A percentile compares a stretch with the other conserved stretches of the same genome.
These are phyloP conservation scores for Calliphora vicina DNA, from an alignment of 1,140 invertebrate genomes.

Conservation along the genomic window DNA sequence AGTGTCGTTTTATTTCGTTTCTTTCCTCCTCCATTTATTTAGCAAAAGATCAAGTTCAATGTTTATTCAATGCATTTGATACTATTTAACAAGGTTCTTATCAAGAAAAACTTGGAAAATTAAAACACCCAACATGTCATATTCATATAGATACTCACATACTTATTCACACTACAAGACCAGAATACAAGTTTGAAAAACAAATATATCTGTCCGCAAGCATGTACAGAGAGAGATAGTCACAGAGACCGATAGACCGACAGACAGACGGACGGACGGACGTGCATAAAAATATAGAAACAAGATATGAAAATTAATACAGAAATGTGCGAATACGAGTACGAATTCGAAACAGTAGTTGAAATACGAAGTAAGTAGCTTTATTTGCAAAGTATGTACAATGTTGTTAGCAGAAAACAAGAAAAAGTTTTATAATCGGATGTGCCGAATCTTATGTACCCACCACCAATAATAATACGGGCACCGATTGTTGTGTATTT, in stretches of 20 bases:
- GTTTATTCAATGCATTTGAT: conserved; percentile 36
- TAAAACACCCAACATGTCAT: not conserved
- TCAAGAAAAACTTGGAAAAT: conserved; percentile 34
- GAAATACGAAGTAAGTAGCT: no score
- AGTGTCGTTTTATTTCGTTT: not conserved
- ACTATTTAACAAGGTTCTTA: conserved; percentile 25
- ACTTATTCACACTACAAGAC: no score
- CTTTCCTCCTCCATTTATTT: not conserved
- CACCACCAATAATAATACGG: no score
- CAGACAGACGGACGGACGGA: no score
- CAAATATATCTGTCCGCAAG: no score
- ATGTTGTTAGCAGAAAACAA: not conserved
- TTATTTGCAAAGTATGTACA: not conserved
- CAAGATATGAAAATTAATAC: conserved; percentile 14
- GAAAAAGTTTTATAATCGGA: no score
- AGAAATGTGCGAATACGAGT: not conserved
- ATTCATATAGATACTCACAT: not conserved
- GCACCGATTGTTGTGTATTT: no score
- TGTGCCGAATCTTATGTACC: no score
- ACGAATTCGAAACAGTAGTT: not conserved
- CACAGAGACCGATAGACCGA: no score
- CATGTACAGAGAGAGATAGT: no score
- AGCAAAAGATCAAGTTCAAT: conserved; percentile 34
- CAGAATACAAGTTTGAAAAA: no score
- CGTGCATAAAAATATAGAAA: not conserved